These are phyloP conservation scores for Trichogramma evanescens DNA, from an alignment of 2,888 invertebrate genomes.

Conservation along the genomic window DNA sequence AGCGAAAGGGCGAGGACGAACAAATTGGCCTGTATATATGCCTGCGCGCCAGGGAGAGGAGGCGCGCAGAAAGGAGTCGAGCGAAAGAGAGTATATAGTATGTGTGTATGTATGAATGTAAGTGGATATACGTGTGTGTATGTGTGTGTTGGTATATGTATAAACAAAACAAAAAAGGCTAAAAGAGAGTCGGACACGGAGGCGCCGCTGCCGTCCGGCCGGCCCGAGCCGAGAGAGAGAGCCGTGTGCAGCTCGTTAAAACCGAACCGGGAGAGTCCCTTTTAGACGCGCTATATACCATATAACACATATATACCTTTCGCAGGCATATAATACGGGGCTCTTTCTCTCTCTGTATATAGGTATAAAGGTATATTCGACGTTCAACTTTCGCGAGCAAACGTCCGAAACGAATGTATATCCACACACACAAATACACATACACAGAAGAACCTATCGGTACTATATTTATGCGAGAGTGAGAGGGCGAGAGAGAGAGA, in stretches of 20 bases:
- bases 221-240: neutral
- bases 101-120: too few relatives aligned
- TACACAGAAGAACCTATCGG: neutral
- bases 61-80: too few relatives aligned
- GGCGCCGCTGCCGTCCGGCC: slow-evolving; percentile 5
- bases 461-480: neutral
- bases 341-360: neutral
- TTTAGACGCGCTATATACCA: neutral
- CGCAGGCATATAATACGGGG: neutral
- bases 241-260: slow-evolving; percentile 15
- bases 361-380: neutral
- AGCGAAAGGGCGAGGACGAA: too few relatives aligned
- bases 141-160: too few relatives aligned
- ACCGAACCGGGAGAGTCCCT: neutral
- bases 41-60: too few relatives aligned
- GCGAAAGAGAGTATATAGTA: too few relatives aligned
- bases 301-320: too few relatives aligned
- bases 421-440: too few relatives aligned
- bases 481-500: slow-evolving; percentile 8
- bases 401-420: too few relatives aligned
- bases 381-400: too few relatives aligned
- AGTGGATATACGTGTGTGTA: too few relatives aligned
- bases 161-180: neutral
- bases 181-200: neutral
- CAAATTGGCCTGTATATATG: too few relatives aligned